A percentile compares a stretch with the other conserved stretches of the same genome.
Evolutionary conservation across 2,113 vertebrate species (phyloP).

Genomic region (Megaceryle maxima): DNA sequence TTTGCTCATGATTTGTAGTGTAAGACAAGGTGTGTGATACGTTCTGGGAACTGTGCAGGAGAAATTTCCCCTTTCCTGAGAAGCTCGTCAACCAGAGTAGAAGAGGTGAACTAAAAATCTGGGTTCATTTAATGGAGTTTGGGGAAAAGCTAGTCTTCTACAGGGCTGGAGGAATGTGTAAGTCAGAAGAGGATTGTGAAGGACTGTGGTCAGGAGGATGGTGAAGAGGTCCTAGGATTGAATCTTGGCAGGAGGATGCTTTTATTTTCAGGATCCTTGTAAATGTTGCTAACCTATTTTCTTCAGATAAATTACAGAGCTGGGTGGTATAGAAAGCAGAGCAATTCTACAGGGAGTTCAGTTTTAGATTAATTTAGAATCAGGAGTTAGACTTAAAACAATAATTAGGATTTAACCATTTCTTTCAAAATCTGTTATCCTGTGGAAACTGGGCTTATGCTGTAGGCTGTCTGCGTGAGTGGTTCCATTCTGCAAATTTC

Average conservation of each 20-base stretch:
- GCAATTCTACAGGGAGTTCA: neutral
- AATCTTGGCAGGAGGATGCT: neutral
- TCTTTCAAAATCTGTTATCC: neutral
- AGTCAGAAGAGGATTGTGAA: neutral
- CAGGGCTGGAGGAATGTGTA: too few species aligned
- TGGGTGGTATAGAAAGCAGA: neutral
- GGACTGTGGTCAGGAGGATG: neutral
- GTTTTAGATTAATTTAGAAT: neutral
- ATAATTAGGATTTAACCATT: neutral
- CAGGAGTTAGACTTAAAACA: neutral
- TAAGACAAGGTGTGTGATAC: neutral
- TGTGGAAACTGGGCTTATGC: accelerated
- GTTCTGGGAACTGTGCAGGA: neutral
- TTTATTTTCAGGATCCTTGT: neutral
- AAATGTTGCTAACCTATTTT: neutral
- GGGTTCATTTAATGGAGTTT: neutral
- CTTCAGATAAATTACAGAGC: neutral
- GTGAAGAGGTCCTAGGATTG: neutral
- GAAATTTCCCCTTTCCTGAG: neutral
- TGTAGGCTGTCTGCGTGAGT: accelerated
- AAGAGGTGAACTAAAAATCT: neutral
- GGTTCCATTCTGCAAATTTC: neutral
- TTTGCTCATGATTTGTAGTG: neutral
- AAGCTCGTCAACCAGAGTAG: neutral
- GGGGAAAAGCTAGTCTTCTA: neutral